Evolutionary conservation across 2,113 vertebrate species (phyloP), one percentile per base, ranked within the genome.

Genomic region (Fukomys damarensis): DNA sequence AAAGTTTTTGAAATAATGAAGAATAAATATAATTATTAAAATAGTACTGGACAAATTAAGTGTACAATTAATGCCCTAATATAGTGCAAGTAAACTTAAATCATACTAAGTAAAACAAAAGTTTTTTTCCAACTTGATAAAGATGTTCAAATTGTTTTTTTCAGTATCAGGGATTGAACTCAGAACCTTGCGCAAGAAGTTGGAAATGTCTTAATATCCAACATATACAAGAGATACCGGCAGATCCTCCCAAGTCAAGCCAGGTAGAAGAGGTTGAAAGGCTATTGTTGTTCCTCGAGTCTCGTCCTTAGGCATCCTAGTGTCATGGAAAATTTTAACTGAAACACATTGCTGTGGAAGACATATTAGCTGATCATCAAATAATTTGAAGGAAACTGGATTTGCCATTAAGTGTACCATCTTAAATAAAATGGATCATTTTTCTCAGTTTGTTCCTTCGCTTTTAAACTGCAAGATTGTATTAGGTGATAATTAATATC

Each of bases 1-100:
- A 76, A 76, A 46, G 12, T 90, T 81, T 82, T 92, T 58, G 30
- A 74, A 92, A 32, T 46, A 56, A 43, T 43, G 63, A 35, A 80
- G 54, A 63, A 9, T 5, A 54, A n/a, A 14, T n/a, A 19, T 9
- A 65, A 54, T 70, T 58, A 30, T 91, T 76, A 17, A 63, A 81
- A 59, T 86, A 77, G 2, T n/a, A 56, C 1, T 32, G 65, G 74
- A 61, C 46, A 16, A 65, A 13, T 72, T 91, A 61, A 54, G 35
- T 72, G 7, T 2, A 74, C 41, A 91, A 30, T 52, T 28, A 54
- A 54, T 30, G 13, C 5, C 12, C 14, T 80, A 80, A 65, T 46
- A 56, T 38, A 63, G 16, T 59, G n/a, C 7, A 92, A 72, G 11
- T 72, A 46, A 24, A 81, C 81, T 13, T 14, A 76, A 63, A 83